Percentiles rank a stretch among this genome's conserved stretches.
phyloP scores from a whole-genome alignment of 2,797 vertebrate genomes.

The Novumbra hubbsi region DNA sequence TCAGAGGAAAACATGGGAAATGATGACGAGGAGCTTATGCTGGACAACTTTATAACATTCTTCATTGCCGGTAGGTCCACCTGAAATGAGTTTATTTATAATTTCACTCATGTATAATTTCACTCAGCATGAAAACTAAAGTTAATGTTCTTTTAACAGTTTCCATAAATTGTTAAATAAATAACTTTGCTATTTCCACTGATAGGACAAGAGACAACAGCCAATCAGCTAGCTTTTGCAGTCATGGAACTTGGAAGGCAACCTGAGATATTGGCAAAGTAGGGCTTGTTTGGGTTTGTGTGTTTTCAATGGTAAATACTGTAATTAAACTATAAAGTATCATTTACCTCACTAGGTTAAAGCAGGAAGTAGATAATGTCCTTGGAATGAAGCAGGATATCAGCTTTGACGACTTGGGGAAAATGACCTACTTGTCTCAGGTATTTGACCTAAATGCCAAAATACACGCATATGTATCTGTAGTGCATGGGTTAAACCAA shows the following conservation, averaged over 20 bases:
- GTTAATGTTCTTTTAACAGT: no score
- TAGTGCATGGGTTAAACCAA: no score
- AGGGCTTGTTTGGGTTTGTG: slow-evolving; percentile 13
- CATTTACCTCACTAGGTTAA: slow-evolving; percentile 67
- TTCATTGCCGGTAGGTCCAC: slow-evolving; percentile 84
- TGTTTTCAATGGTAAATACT: neutral
- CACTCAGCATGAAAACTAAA: neutral
- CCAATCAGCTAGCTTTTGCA: slow-evolving; percentile 85
- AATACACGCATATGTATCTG: no score
- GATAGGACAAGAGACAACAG: slow-evolving; percentile 87
- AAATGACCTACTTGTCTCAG: slow-evolving; percentile 85
- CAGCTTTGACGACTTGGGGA: slow-evolving; percentile 83
- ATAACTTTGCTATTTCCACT: no score
- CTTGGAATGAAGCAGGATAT: slow-evolving; percentile 85
- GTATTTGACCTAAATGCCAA: slow-evolving; percentile 49
- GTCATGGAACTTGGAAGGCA: slow-evolving; percentile 84
- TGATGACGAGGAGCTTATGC: slow-evolving; percentile 80
- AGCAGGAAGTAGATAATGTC: slow-evolving; percentile 85
- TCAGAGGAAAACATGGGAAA: slow-evolving; percentile 74
- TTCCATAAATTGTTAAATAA: no score
- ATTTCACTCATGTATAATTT: neutral
- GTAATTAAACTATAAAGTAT: neutral
- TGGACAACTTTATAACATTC: slow-evolving; percentile 92
- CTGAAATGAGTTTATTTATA: neutral
- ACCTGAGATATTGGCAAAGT: slow-evolving; percentile 85